Base-by-base conservation (phyloP, 2,888 invertebrate genomes). In the Pecten maximus region DNA sequence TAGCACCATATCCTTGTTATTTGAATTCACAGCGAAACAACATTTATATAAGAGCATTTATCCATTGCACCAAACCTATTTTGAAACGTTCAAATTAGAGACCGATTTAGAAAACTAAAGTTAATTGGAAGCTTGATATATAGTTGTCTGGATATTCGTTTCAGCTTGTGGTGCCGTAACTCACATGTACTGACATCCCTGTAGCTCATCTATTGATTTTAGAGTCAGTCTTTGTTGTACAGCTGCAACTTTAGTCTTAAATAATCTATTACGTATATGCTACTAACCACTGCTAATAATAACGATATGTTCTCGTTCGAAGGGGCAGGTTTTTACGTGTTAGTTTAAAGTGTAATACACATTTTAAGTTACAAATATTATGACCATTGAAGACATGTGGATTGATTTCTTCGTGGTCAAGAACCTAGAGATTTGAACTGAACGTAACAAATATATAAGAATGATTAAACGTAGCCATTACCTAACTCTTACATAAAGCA, bases 231-330 rank as follows among this genome's bases (percentile, higher is more conserved):
- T 74, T 74, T 74, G 60, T 74, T n/a, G 28, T 74, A 28, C 19
- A 74, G 60, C 60, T 74, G 60, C 60, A 74, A 74, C 60, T 28
- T 6, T 8, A 74, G 60, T 28, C 28, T 28, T 74, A 74, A 74
- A 74, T 74, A 74, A 74, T 74, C 60, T 74, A 74, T 74, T 74
- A 74, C 16, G 19, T 54, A 54, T 54, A 54, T 28, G 60, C 12
- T n/a, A 3, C 60, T 74, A 74, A 74, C n/a, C 60, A n/a, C 60
- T 4, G 28, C n/a, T 74, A 28, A 74, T 74, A 74, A 28, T 74
- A 74, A 2, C 28, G 28, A 74, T 74, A 74, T 74, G 28, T 74
- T 74, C 60, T n/a, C 28, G 60, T 74, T 74, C 15, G 2, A 3
- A 74, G 28, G 4, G 28, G n/a, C 2, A 28, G 28, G 28, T 8